Evolutionary conservation across 2,113 vertebrate genomes (phyloP).

Genomic region (Ammospiza nelsoni): DNA sequence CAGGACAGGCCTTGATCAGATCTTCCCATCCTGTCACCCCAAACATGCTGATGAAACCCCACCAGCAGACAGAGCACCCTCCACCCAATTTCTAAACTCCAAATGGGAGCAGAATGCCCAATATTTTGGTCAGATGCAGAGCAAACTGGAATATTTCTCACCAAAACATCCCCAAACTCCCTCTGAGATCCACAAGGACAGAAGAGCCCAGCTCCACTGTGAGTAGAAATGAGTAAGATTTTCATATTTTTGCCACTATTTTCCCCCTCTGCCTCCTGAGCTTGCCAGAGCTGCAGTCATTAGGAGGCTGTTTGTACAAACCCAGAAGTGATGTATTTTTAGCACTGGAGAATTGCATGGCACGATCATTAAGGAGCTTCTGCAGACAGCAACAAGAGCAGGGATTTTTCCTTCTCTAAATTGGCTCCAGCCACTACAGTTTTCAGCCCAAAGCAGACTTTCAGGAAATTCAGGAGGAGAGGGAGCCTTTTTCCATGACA

Average conservation of each 20-base stretch:
- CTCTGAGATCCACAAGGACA: background rate
- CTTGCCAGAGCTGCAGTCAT: conserved; percentile 44
- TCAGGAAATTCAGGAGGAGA: conserved; percentile 49
- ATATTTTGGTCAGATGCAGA: background rate
- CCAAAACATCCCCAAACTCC: background rate
- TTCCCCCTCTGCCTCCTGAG: background rate
- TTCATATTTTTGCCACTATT: background rate
- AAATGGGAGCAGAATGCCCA: background rate
- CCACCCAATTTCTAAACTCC: background rate
- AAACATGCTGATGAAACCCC: background rate
- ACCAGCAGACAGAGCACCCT: background rate
- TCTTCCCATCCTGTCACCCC: background rate
- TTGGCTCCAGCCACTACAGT: conserved; percentile 32
- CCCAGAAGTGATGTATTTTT: conserved; percentile 57
- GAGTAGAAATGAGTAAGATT: background rate
- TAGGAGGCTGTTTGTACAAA: conserved; percentile 26
- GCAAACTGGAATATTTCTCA: background rate
- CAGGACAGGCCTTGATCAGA: background rate
- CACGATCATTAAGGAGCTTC: conserved; percentile 34
- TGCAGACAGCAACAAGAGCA: conserved; percentile 49
- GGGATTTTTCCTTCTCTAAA: conserved; percentile 57
- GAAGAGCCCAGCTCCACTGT: background rate
- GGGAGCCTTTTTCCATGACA: conserved; percentile 39
- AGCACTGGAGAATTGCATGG: conserved; percentile 38
- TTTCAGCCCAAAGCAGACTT: conserved; percentile 60